Base-by-base conservation (phyloP, 2,888 invertebrate species). In the Acholoe squamosa region DNA sequence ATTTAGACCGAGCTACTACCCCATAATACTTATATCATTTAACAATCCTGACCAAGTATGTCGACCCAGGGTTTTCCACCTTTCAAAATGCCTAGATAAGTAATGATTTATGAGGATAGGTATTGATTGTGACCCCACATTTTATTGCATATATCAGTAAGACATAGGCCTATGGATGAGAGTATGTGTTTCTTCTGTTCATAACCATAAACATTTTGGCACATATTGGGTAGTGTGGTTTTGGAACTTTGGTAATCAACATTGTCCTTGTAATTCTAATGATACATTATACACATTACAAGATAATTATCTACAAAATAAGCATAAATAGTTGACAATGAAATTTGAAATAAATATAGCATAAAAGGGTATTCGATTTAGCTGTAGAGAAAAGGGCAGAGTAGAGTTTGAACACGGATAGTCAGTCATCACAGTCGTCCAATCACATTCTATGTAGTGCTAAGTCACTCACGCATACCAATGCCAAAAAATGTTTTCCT, bases 351-450 rank as follows among this genome's bases (percentile, higher is more conserved):
- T 43, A 43, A 43, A 43, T 10, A 43, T 43, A 43, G 43, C 43
- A 43, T 3, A 43, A 43, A 7, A 43, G n/a, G 3, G 19, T 19
- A 61, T 12, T 61, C 19, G 3, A 61, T 3, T 12, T 61, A 61
- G 61, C 19, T 19, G 22, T 61, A 12, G 43, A 80, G 33, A 80
- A 34, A 34, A 22, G 43, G 33, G 19, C 43, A 80, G 43, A 43
- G 25, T 34, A 43, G 33, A 33, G 22, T 7, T 19, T 80, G 16
- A 80, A 80, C 80, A 33, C 34, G 31, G 31, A 31, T 76, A n/a
- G 14, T 80, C 16, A 19, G 5, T 43, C 80, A 80, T 80, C 80
- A 80, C 33, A 80, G 80, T 80, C 33, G 33, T 80, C n/a, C 33
- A 80, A 80, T 80, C 80, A 80, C 80, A 80, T 80, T 16, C 43